Percentiles rank a stretch among this genome's conserved stretches.
Conservation (phyloP, 2,113 vertebrate genomes). For the Ptychochromis oligacanthus region DNA sequence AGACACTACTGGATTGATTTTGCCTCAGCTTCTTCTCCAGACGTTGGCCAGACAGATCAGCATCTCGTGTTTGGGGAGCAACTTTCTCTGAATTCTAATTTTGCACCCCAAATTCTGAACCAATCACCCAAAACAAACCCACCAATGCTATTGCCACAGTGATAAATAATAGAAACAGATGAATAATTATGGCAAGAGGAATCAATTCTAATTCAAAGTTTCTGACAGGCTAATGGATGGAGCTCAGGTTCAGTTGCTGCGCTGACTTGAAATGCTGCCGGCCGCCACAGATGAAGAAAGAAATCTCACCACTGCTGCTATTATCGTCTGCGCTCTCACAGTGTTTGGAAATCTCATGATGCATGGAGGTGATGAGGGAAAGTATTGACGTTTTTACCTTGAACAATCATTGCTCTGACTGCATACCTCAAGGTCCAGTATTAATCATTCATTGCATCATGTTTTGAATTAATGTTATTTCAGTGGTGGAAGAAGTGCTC, state of each 20-base stretch:
- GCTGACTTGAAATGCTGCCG: constrained; percentile 22
- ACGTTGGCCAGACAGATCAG: not conserved
- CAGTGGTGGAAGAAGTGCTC: not conserved
- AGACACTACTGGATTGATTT: not conserved
- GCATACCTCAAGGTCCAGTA: constrained; percentile 40
- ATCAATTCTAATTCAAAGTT: constrained; percentile 67
- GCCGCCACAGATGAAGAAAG: constrained; percentile 3
- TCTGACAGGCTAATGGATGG: constrained; percentile 59
- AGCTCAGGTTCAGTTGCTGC: not conserved
- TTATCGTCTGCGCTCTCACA: constrained; percentile 13
- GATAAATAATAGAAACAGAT: constrained; percentile 55
- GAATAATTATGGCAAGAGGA: constrained; percentile 38
- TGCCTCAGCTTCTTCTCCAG: not conserved
- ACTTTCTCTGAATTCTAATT: constrained; percentile 23
- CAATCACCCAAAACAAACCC: constrained; percentile 9
- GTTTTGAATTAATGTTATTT: constrained; percentile 31
- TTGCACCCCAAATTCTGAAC: constrained; percentile 24
- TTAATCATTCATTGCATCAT: constrained; percentile 46
- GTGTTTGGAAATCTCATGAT: constrained; percentile 56
- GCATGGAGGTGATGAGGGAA: constrained; percentile 50
- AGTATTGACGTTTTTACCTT: constrained; percentile 49
- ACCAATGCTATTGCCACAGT: not conserved
- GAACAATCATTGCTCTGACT: constrained; percentile 42
- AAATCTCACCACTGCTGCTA: not conserved
- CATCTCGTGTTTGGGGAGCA: not conserved